phyloP scores from a whole-genome alignment of 2,888 invertebrate species.

The Caenorhabditis sinica region DNA sequence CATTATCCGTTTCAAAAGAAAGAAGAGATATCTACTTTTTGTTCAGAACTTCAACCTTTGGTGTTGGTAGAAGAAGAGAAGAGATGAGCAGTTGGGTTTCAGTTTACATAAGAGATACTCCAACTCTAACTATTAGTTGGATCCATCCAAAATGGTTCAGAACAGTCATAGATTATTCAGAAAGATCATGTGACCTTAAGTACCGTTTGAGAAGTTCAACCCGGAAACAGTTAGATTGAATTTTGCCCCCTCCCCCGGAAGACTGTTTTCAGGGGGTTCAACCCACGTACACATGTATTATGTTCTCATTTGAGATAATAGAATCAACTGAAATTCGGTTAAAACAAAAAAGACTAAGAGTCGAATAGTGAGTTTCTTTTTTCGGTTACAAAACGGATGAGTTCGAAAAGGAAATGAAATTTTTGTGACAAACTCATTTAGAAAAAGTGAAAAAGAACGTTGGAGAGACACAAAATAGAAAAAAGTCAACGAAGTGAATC shows the following conservation, averaged over 20 bases:
- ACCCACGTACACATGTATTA: conserved; percentile 1
- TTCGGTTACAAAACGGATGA: conserved; percentile 11
- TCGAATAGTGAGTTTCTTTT: conserved; percentile 24
- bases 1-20: conserved; percentile 48
- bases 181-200: too few relatives aligned
- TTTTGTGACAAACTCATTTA: conserved; percentile 25
- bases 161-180: neutral
- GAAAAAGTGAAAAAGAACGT: conserved; percentile 26
- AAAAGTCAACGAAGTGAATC: conserved; percentile 5
- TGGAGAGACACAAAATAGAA: neutral
- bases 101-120: conserved; percentile 5
- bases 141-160: too few relatives aligned
- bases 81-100: neutral
- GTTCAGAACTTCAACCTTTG: conserved; percentile 28
- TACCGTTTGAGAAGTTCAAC: neutral
- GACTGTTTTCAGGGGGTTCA: neutral
- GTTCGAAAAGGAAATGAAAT: conserved; percentile 40
- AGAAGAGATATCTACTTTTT: conserved; percentile 35
- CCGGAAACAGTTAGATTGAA: neutral
- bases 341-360: conserved; percentile 12
- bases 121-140: neutral
- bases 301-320: conserved; percentile 4
- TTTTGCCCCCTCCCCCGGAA: neutral
- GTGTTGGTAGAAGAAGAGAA: conserved; percentile 23
- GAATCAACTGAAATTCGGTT: conserved; percentile 21